Evolutionary conservation across 2,113 vertebrate species (phyloP).

Genomic region (Illadopsis cleaveri): DNA sequence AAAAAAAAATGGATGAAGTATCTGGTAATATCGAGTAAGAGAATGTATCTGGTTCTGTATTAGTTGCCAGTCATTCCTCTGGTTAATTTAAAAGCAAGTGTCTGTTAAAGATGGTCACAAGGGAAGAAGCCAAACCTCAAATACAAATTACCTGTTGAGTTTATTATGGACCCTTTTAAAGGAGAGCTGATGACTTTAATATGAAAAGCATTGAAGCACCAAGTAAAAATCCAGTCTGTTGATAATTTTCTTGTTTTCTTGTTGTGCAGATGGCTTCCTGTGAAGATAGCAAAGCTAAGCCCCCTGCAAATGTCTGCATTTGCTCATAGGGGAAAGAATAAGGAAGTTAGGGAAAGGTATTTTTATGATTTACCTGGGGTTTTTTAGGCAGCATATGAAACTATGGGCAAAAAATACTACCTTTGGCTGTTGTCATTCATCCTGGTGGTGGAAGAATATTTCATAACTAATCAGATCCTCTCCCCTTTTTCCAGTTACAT

Average conservation of each 20-base stretch:
- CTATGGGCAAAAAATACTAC: neutral
- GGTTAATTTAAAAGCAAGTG: neutral
- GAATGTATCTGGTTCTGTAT: neutral
- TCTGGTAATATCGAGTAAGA: neutral
- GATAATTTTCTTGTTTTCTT: conserved; percentile 28
- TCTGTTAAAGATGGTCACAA: neutral
- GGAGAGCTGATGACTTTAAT: neutral
- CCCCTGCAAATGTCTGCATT: neutral
- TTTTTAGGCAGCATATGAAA: neutral
- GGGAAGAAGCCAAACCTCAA: neutral
- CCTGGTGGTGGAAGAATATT: neutral
- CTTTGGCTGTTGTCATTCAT: conserved; percentile 16
- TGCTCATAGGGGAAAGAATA: neutral
- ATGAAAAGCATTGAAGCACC: neutral
- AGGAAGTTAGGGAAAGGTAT: neutral
- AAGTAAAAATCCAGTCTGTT: neutral
- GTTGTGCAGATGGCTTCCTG: neutral
- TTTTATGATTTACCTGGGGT: neutral
- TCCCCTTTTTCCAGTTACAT: neutral
- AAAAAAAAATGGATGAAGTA: neutral
- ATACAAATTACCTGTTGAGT: conserved; percentile 51
- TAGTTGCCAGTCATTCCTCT: neutral
- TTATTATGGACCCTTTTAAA: conserved; percentile 17
- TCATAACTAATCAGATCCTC: neutral
- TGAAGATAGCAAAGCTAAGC: neutral